Base-by-base conservation (phyloP, 2,888 invertebrate species). In the Brachypterus glaber region DNA sequence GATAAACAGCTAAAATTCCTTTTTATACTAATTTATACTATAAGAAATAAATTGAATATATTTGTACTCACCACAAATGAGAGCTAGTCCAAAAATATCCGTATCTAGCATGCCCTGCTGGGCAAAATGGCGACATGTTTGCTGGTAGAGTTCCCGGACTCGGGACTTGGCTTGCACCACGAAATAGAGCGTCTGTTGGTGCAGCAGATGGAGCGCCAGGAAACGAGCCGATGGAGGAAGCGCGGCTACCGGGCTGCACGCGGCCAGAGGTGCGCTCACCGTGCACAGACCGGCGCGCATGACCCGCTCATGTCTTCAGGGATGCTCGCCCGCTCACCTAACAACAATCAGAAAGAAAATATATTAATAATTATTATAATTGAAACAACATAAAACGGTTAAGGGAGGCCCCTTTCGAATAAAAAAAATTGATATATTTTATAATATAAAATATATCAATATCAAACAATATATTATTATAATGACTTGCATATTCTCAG, bases 61-160 rank as follows among this genome's bases (percentile, higher is more conserved):
- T n/a, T n/a, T n/a, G n/a, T n/a, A 72, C 79, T 77, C 66, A 88
- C 88, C 88, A 74, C 81, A 81, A 62, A 82, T 74, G 59, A 83
- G 73, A 56, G 88, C 86, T 63, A 90, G 70, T 60, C 88, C 88
- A 71, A 89, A 89, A 57, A 88, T 77, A 61, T 87, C 83, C 59
- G 80, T 79, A 68, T 88, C 87, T 68, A 78, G 76, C 76, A 88
- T 80, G 67, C 83, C 84, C 70, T 82, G 79, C 62, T 84, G 77
- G 60, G 79, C 79, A 57, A 87, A 79, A 69, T 87, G 82, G 46
- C 78, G 72, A 64, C 80, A 82, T 71, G 84, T 82, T 66, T 86
- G 79, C 54, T 78, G 74, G 63, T 85, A 84, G 51, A 89, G 76
- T 66, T 89, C 86, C 62, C 81, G 81, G 62, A 86, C 84, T 66